phyloP scores from a whole-genome alignment of 2,113 vertebrate genomes.

The Arenaria interpres region DNA sequence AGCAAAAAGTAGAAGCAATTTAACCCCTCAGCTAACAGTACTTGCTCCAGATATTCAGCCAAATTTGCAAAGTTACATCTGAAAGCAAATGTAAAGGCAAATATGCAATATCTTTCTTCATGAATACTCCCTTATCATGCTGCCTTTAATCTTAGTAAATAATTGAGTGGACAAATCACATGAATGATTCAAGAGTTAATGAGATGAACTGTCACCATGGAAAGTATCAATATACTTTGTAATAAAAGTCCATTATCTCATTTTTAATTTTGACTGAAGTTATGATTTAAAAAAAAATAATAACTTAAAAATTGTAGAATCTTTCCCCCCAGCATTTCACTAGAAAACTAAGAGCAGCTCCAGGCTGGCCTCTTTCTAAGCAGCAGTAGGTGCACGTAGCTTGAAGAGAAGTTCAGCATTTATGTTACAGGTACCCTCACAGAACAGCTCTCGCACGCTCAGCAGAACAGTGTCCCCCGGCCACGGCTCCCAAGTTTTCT shows the following conservation, averaged over 20 bases:
- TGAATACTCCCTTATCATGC: not conserved
- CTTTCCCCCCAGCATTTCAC: not conserved
- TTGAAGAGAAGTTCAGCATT: not conserved
- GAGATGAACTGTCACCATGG: not conserved
- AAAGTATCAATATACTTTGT: not conserved
- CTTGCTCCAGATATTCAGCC: not conserved
- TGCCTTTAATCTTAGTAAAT: not conserved
- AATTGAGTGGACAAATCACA: not conserved
- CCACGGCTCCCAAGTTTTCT: not conserved
- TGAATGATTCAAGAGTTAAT: not conserved
- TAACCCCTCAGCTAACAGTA: not conserved
- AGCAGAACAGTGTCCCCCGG: not conserved
- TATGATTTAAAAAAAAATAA: not conserved
- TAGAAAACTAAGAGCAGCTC: not conserved
- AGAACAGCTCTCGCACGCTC: not conserved
- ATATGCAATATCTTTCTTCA: not conserved
- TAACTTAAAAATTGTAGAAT: not conserved
- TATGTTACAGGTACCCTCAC: rapidly evolving
- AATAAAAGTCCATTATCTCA: not conserved
- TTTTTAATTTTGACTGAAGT: not conserved
- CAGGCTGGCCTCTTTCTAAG: not conserved
- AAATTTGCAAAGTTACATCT: not conserved
- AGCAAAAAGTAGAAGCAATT: not conserved
- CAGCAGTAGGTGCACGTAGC: not conserved
- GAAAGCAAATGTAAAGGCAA: not conserved